phyloP scores from a whole-genome alignment of 2,888 invertebrate species.

The Diarsia dahlii region DNA sequence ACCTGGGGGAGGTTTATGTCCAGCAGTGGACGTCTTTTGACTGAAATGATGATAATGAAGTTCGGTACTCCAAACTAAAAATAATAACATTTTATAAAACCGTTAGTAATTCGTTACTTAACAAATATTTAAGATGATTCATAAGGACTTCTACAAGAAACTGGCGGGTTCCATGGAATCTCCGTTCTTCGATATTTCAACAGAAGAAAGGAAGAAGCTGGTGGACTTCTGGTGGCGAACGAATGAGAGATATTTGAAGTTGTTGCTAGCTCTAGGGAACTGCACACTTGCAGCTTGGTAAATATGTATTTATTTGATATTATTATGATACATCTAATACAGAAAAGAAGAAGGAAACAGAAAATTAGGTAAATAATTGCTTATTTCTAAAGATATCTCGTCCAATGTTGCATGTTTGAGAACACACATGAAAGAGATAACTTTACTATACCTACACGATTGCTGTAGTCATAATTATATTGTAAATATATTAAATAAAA shows the following conservation, averaged over 20 bases:
- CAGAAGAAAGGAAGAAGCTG: slow-evolving; percentile 72
- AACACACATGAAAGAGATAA: no score
- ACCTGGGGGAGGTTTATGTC: no score
- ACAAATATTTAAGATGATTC: slow-evolving; percentile 69
- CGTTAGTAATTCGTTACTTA: background rate
- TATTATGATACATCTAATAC: no score
- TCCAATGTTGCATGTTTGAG: no score
- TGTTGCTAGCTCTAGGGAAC: slow-evolving; percentile 79
- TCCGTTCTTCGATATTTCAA: slow-evolving; percentile 79
- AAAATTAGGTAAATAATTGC: no score
- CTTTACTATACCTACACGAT: no score
- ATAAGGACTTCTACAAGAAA: slow-evolving; percentile 76
- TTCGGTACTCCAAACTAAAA: no score
- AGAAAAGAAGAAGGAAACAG: no score
- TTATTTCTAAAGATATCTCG: no score
- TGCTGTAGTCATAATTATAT: no score
- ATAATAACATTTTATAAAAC: background rate
- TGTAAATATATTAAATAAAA: background rate
- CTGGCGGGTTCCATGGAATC: slow-evolving; percentile 81
- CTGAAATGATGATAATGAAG: no score
- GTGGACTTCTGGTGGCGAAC: slow-evolving; percentile 76
- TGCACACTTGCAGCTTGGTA: slow-evolving; percentile 81
- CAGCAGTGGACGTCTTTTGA: no score
- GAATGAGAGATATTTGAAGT: slow-evolving; percentile 77
- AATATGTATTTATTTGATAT: slow-evolving; percentile 28